These are phyloP conservation scores for Gila robusta DNA, from an alignment of 2,797 vertebrate species.

Conservation along the genomic window DNA sequence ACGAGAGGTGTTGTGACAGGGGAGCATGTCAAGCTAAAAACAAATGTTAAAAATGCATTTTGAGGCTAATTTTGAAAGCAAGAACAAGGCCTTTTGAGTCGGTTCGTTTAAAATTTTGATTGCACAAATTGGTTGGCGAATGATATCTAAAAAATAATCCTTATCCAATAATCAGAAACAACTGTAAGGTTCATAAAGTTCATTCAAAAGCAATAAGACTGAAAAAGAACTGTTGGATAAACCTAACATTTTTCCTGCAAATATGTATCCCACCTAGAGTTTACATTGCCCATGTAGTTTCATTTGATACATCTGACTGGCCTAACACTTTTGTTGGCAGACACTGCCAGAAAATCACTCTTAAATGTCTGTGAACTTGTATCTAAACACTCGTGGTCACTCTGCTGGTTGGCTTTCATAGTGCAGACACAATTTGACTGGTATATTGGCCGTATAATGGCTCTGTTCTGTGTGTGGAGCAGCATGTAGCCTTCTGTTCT, in stretches of 20 bases:
- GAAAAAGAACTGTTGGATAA: background rate
- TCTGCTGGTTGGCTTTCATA: conserved; percentile 28
- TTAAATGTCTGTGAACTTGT: conserved; percentile 12
- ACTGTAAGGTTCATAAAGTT: conserved; percentile 17
- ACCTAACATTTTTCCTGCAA: background rate
- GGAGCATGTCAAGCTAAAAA: background rate
- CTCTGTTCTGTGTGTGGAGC: conserved; percentile 3
- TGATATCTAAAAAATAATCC: background rate
- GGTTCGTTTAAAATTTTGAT: background rate
- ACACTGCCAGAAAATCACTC: background rate
- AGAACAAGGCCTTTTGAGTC: background rate
- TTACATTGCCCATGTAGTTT: background rate
- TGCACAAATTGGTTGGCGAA: background rate
- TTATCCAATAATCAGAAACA: background rate
- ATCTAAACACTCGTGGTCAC: conserved; percentile 23
- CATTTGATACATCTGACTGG: conserved; percentile 9
- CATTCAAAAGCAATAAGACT: background rate
- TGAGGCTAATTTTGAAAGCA: background rate
- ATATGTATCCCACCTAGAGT: conserved; percentile 5
- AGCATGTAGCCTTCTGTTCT: conserved; percentile 28
- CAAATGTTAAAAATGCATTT: background rate
- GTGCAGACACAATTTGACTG: conserved; percentile 23
- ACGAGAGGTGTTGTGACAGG: background rate
- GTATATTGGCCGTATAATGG: conserved; percentile 3
- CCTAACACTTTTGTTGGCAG: conserved; percentile 9